A percentile compares a stretch with the other conserved stretches of the same genome.
Evolutionary conservation across 2,797 vertebrate genomes (phyloP).

Genomic region (Limosa lapponica): DNA sequence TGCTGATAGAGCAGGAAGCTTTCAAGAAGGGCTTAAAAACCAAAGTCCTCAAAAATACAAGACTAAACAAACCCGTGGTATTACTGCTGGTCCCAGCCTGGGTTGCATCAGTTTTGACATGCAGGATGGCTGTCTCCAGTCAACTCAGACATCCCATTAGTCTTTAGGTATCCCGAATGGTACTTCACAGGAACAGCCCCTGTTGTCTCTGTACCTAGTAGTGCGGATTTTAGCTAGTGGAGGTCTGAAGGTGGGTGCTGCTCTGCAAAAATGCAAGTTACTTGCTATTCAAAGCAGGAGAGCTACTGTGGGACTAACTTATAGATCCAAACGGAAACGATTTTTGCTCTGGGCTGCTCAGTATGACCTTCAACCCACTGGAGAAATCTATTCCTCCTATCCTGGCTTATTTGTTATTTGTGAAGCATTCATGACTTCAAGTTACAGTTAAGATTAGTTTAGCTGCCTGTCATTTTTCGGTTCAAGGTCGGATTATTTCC

Average conservation of each 20-base stretch:
- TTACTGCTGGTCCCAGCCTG: background rate
- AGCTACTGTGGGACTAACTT: constrained; percentile 26
- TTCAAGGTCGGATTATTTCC: background rate
- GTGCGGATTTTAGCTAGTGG: background rate
- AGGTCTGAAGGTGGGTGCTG: background rate
- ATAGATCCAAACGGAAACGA: constrained; percentile 57
- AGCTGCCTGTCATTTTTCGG: constrained; percentile 9
- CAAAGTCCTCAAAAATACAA: background rate
- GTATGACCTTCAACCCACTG: constrained; percentile 44
- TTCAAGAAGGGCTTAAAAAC: background rate
- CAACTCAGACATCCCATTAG: background rate
- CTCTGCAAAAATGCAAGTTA: background rate
- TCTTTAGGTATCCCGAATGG: background rate
- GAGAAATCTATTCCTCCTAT: constrained; percentile 59
- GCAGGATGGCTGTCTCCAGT: background rate
- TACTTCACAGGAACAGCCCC: background rate
- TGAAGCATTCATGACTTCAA: constrained; percentile 55
- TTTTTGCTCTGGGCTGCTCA: constrained; percentile 57
- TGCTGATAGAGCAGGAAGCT: background rate
- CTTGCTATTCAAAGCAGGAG: constrained; percentile 53
- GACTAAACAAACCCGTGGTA: background rate
- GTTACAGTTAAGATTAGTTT: constrained; percentile 19
- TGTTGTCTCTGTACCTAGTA: background rate
- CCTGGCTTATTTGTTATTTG: constrained; percentile 51
- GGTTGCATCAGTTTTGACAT: background rate